Conservation (phyloP, 2,888 invertebrate genomes). For the Eupithecia abbreviata region DNA sequence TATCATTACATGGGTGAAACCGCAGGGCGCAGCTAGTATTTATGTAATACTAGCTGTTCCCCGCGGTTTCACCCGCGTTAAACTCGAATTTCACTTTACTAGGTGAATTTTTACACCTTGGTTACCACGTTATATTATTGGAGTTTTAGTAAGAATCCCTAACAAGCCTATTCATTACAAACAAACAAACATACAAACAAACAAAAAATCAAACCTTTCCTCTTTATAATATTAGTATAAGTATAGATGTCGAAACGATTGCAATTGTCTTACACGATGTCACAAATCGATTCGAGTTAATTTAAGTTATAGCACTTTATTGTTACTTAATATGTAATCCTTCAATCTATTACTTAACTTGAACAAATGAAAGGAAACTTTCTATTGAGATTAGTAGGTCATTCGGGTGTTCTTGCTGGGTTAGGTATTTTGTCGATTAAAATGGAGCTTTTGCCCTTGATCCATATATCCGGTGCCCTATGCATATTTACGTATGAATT, state of each 20-base stretch:
- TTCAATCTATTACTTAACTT: not conserved
- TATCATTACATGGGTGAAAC: too few relatives aligned
- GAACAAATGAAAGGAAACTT: not conserved
- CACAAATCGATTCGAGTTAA: constrained; percentile 68
- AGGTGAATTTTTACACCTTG: too few relatives aligned
- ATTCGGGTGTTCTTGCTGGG: not conserved
- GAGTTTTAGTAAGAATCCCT: too few relatives aligned
- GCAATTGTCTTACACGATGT: constrained; percentile 46
- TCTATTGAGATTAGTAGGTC: not conserved
- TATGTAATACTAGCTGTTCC: too few relatives aligned
- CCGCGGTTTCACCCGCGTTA: too few relatives aligned
- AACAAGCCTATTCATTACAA: too few relatives aligned
- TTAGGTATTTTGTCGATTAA: not conserved
- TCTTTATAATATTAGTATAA: too few relatives aligned
- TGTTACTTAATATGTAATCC: constrained; percentile 52
- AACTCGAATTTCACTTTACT: too few relatives aligned
- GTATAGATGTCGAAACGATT: not conserved
- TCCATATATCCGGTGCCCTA: not conserved
- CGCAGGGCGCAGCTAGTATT: too few relatives aligned
- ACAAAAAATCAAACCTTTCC: too few relatives aligned
- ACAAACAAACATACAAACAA: too few relatives aligned
- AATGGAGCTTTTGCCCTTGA: not conserved
- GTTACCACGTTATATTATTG: too few relatives aligned
- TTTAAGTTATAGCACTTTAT: constrained; percentile 57
- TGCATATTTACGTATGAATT: not conserved